phyloP scores from a whole-genome alignment of 2,113 vertebrate species.

The Ceyx melanurus region DNA sequence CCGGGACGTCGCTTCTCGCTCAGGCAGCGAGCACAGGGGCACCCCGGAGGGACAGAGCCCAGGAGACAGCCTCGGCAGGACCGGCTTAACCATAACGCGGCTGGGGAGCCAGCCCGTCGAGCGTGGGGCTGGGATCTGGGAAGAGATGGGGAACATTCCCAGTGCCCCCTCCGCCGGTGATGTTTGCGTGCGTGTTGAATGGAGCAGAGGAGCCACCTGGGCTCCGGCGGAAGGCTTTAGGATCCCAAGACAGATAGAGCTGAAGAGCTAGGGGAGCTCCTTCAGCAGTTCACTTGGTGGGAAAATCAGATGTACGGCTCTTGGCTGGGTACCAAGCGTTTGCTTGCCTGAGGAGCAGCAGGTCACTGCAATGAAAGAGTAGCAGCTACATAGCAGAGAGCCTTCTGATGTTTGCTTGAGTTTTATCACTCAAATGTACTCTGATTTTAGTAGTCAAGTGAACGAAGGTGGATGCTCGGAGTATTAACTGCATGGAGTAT shows the following conservation, averaged over 20 bases:
- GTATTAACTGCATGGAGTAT: not conserved
- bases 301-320: constrained; percentile 37
- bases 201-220: not conserved
- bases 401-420: not conserved
- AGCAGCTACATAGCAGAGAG: not conserved
- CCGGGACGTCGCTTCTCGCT: not conserved
- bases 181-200: not conserved
- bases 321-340: constrained; percentile 12
- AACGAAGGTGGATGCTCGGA: not conserved
- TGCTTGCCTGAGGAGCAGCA: not conserved
- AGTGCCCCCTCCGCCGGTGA: not conserved
- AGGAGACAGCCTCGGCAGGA: not conserved
- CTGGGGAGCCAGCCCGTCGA: not conserved
- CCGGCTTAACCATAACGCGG: fast-evolving
- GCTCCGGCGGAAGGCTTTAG: not conserved
- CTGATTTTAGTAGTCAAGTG: not conserved
- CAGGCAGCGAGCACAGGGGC: not conserved
- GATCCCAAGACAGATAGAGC: not conserved
- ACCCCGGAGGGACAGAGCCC: not conserved
- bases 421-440: not conserved
- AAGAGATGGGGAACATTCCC: not conserved
- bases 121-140: not conserved
- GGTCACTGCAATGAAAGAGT: not conserved
- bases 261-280: constrained; percentile 11
- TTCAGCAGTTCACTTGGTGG: constrained; percentile 45